Base-by-base conservation (phyloP, 2,888 invertebrate species). In the Erebia aethiops region DNA sequence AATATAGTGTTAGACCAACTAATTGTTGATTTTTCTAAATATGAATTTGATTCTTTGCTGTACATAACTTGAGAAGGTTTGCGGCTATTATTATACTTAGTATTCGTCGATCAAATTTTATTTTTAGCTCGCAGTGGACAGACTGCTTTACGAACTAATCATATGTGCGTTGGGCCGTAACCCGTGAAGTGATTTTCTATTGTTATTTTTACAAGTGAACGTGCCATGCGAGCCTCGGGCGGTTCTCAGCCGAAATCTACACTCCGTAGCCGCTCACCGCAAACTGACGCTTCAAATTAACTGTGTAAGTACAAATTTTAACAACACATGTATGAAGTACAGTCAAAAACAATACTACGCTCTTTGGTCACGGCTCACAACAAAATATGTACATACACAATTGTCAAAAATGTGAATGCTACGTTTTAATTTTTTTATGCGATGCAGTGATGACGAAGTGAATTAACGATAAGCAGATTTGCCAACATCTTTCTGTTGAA, bases 161-260 rank as follows among this genome's bases (percentile, higher is more conserved):
- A 65, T 64, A 49, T 65, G 67, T 70, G 73, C 65, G 71, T 70
- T 68, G 68, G 73, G 70, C 70, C 68, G 75, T 75, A 76, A 77
- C 69, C 73, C 72, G 78, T 78, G 80, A 81, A 84, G 78, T 78
- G 78, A 82, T 82, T 81, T 80, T 82, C 79, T 81, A 76, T 81
- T 78, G 81, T 83, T 81, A 80, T 83, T 83, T 85, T 84, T 83
- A 82, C 80, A 81, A 82, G 81, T 79, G 80, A 67, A 58, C 77
- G 79, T 75, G 76, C 74, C 78, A 80, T 76, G 79, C 77, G 68
- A 73, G 84, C 89, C 86, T 71, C 81, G 74, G 86, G 89, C 88
- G 82, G 80, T 88, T 89, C 89, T 81, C 89, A 88, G 79, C 85
- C 84, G 81, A 83, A 82, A 82, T 84, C 77, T 81, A 83, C 82